Percentiles rank a stretch among this genome's conserved stretches.
These are phyloP conservation scores for Tetrax tetrax DNA, from an alignment of 2,113 vertebrate species.

Conservation along the genomic window DNA sequence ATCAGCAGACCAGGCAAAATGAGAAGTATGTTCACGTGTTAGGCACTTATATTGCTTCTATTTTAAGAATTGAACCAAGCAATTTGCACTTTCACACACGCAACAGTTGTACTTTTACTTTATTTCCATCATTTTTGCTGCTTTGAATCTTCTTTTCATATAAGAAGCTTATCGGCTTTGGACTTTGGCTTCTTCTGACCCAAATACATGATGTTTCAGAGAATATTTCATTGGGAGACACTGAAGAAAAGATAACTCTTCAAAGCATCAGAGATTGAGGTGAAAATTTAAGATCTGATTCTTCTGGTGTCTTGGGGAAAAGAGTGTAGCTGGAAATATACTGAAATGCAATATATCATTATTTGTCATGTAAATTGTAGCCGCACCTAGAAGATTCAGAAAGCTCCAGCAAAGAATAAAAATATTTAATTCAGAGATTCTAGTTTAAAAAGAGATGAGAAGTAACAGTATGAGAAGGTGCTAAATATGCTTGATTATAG, in stretches of 20 bases:
- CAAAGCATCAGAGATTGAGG: neutral
- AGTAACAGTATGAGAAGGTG: neutral
- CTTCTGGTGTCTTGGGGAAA: neutral
- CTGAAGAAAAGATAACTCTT: neutral
- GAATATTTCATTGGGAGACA: neutral
- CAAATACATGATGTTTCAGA: neutral
- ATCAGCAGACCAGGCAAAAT: neutral
- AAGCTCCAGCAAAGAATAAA: neutral
- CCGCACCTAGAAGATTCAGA: neutral
- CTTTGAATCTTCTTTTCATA: neutral
- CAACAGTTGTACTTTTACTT: neutral
- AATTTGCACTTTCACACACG: neutral
- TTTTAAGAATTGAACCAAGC: neutral
- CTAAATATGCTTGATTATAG: neutral
- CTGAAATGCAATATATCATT: neutral
- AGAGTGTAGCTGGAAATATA: neutral
- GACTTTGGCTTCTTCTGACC: neutral
- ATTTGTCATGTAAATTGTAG: neutral
- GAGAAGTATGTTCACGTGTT: neutral
- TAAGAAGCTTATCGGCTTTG: slow-evolving; percentile 10
- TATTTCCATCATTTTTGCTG: neutral
- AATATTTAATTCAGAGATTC: neutral
- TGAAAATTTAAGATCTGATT: neutral
- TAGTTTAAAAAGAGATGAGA: neutral
- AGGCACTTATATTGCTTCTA: neutral